Conservation (phyloP, 1,140 invertebrate species). For the Liolophura sinensis region DNA sequence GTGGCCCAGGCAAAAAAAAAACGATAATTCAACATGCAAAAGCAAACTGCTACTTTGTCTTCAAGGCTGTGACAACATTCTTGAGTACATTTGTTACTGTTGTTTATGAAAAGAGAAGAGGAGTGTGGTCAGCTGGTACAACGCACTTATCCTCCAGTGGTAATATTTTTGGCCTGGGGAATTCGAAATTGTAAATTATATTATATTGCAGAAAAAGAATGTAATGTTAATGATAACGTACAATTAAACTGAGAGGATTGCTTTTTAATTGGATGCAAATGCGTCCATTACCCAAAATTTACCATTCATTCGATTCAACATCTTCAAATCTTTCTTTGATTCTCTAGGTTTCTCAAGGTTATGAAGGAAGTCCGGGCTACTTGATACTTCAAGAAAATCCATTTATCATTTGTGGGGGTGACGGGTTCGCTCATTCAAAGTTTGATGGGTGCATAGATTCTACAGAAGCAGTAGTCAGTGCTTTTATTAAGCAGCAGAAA, state of each 20-base stretch:
- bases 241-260: neutral
- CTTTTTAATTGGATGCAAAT: neutral
- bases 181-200: no score
- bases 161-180: no score
- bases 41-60: no score
- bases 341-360: constrained; percentile 58
- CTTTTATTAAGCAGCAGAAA: neutral
- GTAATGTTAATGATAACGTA: neutral
- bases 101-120: no score
- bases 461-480: constrained; percentile 38
- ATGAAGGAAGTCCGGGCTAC: constrained; percentile 58
- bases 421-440: constrained; percentile 62
- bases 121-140: no score
- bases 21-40: no score
- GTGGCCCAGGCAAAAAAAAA: no score
- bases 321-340: constrained; percentile 2
- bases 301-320: neutral
- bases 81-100: no score
- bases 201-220: no score
- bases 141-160: no score
- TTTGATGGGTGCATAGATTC: constrained; percentile 64
- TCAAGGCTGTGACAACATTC: no score
- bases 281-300: neutral
- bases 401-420: constrained; percentile 60
- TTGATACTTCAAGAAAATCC: constrained; percentile 56